A percentile compares a stretch with the other conserved stretches of the same genome.
Evolutionary conservation across 2,888 invertebrate genomes (phyloP).

Genomic region (Rugalucina vietnamica): DNA sequence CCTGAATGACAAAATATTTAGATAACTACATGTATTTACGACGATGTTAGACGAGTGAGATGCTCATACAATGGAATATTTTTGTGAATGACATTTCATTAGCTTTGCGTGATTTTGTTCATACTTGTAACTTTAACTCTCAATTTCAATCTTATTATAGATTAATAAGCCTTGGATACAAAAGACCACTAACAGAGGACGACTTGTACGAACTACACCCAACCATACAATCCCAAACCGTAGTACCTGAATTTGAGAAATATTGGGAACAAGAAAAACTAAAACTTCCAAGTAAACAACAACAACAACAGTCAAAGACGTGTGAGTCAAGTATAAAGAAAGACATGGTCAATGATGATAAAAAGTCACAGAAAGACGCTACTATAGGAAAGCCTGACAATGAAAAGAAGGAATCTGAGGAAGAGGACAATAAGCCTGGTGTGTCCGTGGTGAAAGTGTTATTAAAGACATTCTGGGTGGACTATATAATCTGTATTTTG

Average conservation of each 20-base stretch:
- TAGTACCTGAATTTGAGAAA: conserved; percentile 8
- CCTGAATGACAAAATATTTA: too few relatives aligned
- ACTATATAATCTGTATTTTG: not conserved
- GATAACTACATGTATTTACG: too few relatives aligned
- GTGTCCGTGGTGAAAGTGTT: not conserved
- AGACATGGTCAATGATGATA: not conserved
- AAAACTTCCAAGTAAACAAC: not conserved
- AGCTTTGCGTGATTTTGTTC: too few relatives aligned
- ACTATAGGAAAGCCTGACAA: not conserved
- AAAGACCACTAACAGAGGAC: conserved; percentile 4
- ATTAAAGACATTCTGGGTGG: not conserved
- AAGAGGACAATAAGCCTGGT: not conserved
- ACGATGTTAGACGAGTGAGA: too few relatives aligned
- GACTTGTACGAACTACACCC: conserved; percentile 24
- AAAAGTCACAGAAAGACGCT: not conserved
- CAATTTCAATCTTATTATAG: conserved; percentile 7
- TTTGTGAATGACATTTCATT: too few relatives aligned
- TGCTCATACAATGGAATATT: too few relatives aligned
- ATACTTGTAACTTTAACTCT: too few relatives aligned
- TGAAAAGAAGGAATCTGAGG: not conserved
- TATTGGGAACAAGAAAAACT: conserved; percentile 9
- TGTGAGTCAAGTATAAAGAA: not conserved
- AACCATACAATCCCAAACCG: not conserved
- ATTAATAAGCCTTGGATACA: conserved; percentile 21
- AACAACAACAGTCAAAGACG: not conserved